These are phyloP conservation scores for Choristoneura rosaceana DNA, from an alignment of 2,888 invertebrate species.

Conservation along the genomic window DNA sequence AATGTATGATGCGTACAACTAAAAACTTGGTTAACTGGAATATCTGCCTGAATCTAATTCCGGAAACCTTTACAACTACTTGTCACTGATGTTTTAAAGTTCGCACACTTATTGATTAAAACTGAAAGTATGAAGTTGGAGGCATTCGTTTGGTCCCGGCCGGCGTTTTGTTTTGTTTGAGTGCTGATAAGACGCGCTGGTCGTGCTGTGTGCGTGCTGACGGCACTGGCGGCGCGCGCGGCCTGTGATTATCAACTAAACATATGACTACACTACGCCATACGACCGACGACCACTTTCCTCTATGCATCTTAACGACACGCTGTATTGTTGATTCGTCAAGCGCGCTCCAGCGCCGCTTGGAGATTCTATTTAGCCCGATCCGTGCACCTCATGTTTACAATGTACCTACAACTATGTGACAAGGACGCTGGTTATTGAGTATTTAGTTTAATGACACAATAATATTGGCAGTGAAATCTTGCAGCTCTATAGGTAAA, in stretches of 20 bases:
- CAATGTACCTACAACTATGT: background rate
- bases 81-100: conserved; percentile 4
- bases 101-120: conserved; percentile 5
- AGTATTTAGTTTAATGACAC: background rate
- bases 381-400: conserved; percentile 8
- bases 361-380: conserved; percentile 20
- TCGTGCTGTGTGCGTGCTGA: conserved; percentile 50
- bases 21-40: conserved; percentile 58
- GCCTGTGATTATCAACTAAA: conserved; percentile 79
- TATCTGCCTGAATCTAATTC: conserved; percentile 67
- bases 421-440: background rate
- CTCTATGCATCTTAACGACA: conserved; percentile 53
- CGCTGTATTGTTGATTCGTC: conserved; percentile 60
- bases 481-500: background rate
- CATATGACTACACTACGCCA: conserved; percentile 71
- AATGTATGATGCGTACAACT: conserved; percentile 60
- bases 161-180: conserved; percentile 27
- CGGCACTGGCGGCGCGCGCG: conserved; percentile 71
- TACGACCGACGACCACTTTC: conserved; percentile 60
- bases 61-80: conserved; percentile 50
- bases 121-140: conserved; percentile 16
- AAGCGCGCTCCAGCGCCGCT: conserved; percentile 44
- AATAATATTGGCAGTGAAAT: background rate
- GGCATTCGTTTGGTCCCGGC: conserved; percentile 35
- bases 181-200: conserved; percentile 43